Evolutionary conservation across 2,797 vertebrate genomes (phyloP).

Genomic region (Chaetodon trifasciatus): DNA sequence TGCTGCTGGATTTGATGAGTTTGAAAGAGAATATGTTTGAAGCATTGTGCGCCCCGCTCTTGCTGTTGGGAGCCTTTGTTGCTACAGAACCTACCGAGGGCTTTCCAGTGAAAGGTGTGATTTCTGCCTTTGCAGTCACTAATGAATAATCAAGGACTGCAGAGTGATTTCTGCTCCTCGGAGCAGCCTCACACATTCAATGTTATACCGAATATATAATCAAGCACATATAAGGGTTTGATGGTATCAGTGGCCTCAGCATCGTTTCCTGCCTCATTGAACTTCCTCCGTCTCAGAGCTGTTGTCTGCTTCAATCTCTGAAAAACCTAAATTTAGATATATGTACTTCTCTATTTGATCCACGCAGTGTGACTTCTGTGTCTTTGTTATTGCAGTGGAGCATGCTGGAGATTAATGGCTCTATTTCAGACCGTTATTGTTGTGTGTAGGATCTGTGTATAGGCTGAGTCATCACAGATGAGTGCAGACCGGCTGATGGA

Average conservation of each 20-base stretch:
- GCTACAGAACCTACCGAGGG: constrained; percentile 2
- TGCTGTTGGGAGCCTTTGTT: constrained; percentile 5
- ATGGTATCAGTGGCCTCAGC: constrained; percentile 52
- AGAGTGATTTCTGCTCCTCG: constrained; percentile 25
- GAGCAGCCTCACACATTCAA: constrained; percentile 41
- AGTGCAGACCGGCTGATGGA: constrained; percentile 34
- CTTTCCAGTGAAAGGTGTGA: constrained; percentile 36
- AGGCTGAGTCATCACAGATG: constrained; percentile 51
- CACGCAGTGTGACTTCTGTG: constrained; percentile 42
- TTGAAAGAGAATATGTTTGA: constrained; percentile 25
- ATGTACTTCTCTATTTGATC: constrained; percentile 54
- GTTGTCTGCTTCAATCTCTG: constrained; percentile 55
- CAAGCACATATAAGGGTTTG: constrained; percentile 55
- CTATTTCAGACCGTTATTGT: constrained; percentile 38
- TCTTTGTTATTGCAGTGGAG: constrained; percentile 42
- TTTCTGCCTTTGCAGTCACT: constrained; percentile 34
- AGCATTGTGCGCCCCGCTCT: constrained; percentile 7
- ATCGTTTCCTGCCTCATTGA: constrained; percentile 72
- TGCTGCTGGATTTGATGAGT: constrained; percentile 37
- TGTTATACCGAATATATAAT: constrained; percentile 59
- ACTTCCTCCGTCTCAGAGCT: constrained; percentile 50
- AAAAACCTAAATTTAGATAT: constrained; percentile 63
- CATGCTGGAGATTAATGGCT: constrained; percentile 58
- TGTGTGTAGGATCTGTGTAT: constrained; percentile 37
- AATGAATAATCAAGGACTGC: constrained; percentile 55